Evolutionary conservation across 2,888 invertebrate species (phyloP).

Genomic region (Merodon equestris): DNA sequence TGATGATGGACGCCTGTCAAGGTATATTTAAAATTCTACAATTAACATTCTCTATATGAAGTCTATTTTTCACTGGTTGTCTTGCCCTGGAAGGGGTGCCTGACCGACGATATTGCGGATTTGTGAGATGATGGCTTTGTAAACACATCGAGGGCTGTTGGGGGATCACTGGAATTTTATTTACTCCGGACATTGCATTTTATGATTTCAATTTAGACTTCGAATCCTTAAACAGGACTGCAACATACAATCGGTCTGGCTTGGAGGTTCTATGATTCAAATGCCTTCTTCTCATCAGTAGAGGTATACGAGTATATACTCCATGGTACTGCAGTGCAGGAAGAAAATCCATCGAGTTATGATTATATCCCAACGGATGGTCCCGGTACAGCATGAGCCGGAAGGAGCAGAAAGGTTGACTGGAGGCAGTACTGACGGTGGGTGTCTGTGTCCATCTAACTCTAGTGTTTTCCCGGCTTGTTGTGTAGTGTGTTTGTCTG

Average conservation of each 20-base stretch:
- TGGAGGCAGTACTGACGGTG: not conserved
- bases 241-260: conserved; percentile 1
- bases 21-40: no score
- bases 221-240: conserved; percentile 48
- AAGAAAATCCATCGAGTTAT: conserved; percentile 56
- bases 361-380: conserved; percentile 53
- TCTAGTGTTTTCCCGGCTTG: no score
- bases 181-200: conserved; percentile 59
- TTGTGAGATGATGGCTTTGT: conserved; percentile 49
- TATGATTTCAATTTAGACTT: conserved; percentile 63
- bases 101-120: not conserved
- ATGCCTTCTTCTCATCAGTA: conserved; percentile 55
- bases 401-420: conserved; percentile 9
- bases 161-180: conserved; percentile 50
- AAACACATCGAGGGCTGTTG: conserved; percentile 40
- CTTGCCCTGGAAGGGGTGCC: not conserved
- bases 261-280: conserved; percentile 49
- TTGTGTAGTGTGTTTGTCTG: conserved; percentile 15
- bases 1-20: no score
- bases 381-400: conserved; percentile 5
- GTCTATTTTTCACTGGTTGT: no score
- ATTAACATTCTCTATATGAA: no score
- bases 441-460: conserved; percentile 45
- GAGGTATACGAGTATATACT: no score
- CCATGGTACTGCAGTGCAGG: conserved; percentile 20